Conservation (phyloP, 2,797 vertebrate genomes). For the Discoglossus pictus region DNA sequence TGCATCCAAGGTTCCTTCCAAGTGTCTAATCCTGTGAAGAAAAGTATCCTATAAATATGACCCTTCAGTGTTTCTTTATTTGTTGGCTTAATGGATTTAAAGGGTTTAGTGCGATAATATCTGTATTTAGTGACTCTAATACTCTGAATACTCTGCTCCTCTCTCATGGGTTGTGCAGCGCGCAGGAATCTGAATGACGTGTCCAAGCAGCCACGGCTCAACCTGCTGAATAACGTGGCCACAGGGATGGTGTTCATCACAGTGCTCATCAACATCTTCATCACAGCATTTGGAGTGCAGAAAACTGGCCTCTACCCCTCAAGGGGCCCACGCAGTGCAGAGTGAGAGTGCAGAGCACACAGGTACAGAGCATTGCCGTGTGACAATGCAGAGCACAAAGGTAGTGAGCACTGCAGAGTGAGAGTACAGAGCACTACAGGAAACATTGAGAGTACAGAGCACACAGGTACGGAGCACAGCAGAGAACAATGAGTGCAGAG, state of each 20-base stretch:
- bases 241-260: constrained; percentile 83
- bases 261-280: constrained; percentile 87
- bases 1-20: too few relatives aligned
- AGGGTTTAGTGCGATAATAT: too few relatives aligned
- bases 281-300: constrained; percentile 88
- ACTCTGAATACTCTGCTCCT: not conserved
- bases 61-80: too few relatives aligned
- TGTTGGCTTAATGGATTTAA: too few relatives aligned
- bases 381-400: too few relatives aligned
- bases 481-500: too few relatives aligned
- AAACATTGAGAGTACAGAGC: too few relatives aligned
- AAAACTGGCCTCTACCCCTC: constrained; percentile 78
- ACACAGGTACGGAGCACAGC: too few relatives aligned
- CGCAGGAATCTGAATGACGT: constrained; percentile 81
- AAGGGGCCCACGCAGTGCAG: constrained; percentile 29
- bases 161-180: constrained; percentile 65
- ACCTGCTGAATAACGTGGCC: constrained; percentile 81
- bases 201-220: constrained; percentile 78
- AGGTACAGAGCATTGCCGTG: constrained; percentile 15
- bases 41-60: too few relatives aligned
- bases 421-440: too few relatives aligned
- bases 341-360: not conserved
- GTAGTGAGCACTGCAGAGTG: not conserved
- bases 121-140: too few relatives aligned
- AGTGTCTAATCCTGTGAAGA: too few relatives aligned